A percentile compares a stretch with the other conserved stretches of the same genome.
phyloP scores from a whole-genome alignment of 1,140 invertebrate species.

The Pteromalus puparum region DNA sequence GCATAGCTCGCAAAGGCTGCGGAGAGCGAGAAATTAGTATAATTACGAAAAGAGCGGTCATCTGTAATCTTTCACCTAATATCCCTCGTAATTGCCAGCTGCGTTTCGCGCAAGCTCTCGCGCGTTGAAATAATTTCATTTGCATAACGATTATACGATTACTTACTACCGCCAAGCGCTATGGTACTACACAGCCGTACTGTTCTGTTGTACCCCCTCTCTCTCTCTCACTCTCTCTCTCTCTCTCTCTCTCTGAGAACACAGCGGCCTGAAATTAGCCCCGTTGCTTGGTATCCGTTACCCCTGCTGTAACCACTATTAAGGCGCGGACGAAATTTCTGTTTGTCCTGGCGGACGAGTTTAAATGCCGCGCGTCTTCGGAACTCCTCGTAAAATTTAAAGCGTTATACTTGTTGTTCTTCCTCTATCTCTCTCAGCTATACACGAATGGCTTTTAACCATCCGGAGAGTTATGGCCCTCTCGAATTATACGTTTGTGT shows the following conservation, averaged over 20 bases:
- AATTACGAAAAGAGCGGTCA: conserved; percentile 47
- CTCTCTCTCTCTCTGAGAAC: neutral
- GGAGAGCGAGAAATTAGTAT: conserved; percentile 31
- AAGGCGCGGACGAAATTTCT: conserved; percentile 9
- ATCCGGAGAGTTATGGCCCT: neutral
- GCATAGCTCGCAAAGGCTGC: neutral
- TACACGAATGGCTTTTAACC: neutral
- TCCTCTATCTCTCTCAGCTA: too few relatives aligned
- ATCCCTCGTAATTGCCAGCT: conserved; percentile 41
- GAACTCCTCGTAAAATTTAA: neutral
- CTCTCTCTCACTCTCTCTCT: too few relatives aligned
- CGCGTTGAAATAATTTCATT: conserved; percentile 58
- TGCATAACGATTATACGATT: conserved; percentile 54
- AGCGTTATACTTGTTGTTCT: neutral
- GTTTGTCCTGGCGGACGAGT: conserved; percentile 5
- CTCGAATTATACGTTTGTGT: neutral
- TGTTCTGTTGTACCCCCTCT: neutral
- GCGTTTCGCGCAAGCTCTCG: neutral
- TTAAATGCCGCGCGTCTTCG: neutral
- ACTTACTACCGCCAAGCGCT: neutral
- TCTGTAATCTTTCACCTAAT: conserved; percentile 50
- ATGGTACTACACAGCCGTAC: too few relatives aligned
- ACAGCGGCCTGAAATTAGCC: conserved; percentile 36
- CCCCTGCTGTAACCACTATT: conserved; percentile 30
- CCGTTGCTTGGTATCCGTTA: conserved; percentile 6